These are phyloP conservation scores for Hyphantria cunea DNA, from an alignment of 1,140 invertebrate genomes.

Conservation along the genomic window DNA sequence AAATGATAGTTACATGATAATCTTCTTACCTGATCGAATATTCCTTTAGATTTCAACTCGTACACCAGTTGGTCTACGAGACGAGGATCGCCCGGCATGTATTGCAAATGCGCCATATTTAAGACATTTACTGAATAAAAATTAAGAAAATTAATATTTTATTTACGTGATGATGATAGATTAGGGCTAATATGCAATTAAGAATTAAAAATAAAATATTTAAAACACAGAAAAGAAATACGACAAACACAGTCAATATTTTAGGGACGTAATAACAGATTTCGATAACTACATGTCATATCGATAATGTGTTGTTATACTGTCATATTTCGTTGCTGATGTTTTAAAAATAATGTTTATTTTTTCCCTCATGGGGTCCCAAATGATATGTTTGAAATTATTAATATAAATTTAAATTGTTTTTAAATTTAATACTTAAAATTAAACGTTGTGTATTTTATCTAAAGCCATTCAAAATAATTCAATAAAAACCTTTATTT, in stretches of 20 bases:
- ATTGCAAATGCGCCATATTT: conserved; percentile 69
- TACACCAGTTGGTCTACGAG: conserved; percentile 90
- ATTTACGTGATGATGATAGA: conserved; percentile 4
- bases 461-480: no score
- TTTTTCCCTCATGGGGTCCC: no score
- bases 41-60: conserved; percentile 93
- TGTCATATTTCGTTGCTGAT: no score
- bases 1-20: neutral
- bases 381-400: no score
- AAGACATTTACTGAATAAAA: conserved; percentile 20
- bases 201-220: conserved; percentile 13
- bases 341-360: no score
- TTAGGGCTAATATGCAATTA: conserved; percentile 8
- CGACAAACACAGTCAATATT: conserved; percentile 31
- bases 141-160: conserved; percentile 24
- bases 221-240: conserved; percentile 25
- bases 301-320: neutral
- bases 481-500: no score
- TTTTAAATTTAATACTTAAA: no score
- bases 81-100: conserved; percentile 83
- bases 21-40: conserved; percentile 88
- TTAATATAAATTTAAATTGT: no score
- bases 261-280: conserved; percentile 20
- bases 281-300: conserved; percentile 8
- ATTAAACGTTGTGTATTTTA: no score